Conservation (phyloP, 1,140 invertebrate genomes). For the Dendrolimus punctatus region DNA sequence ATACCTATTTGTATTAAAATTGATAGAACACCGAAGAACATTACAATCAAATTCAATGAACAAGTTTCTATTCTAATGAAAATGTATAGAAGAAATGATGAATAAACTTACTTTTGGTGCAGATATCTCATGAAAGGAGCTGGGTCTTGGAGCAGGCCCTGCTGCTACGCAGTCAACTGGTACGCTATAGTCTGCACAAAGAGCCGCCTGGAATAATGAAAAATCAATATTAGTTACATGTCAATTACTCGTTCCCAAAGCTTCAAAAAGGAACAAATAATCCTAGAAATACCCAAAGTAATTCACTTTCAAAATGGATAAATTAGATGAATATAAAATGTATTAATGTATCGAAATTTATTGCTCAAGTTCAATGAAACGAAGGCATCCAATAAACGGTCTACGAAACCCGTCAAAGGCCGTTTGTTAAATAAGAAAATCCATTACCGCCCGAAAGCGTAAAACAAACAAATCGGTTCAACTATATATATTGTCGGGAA, state of each 20-base stretch:
- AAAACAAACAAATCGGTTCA: conserved; percentile 39
- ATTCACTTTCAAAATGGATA: no score
- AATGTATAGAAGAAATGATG: background rate
- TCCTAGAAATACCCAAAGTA: no score
- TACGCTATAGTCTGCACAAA: conserved; percentile 86
- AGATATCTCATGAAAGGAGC: conserved; percentile 62
- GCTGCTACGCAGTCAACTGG: conserved; percentile 81
- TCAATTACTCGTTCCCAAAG: background rate
- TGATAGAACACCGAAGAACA: no score
- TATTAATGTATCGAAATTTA: background rate
- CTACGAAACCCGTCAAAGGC: conserved; percentile 7
- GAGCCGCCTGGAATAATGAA: conserved; percentile 77
- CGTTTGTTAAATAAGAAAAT: conserved; percentile 14
- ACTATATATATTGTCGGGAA: conserved; percentile 31
- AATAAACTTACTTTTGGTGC: conserved; percentile 51
- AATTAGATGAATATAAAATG: no score
- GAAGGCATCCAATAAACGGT: no score
- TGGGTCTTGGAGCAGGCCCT: conserved; percentile 53
- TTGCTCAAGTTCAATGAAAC: background rate
- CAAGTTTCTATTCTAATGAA: background rate
- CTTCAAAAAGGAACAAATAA: no score
- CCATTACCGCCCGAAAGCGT: conserved; percentile 28
- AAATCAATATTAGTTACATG: conserved; percentile 6
- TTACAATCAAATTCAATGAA: no score
- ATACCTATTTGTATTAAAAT: no score